Base-by-base conservation (phyloP, 2,888 invertebrate species). In the Papilio protenor region DNA sequence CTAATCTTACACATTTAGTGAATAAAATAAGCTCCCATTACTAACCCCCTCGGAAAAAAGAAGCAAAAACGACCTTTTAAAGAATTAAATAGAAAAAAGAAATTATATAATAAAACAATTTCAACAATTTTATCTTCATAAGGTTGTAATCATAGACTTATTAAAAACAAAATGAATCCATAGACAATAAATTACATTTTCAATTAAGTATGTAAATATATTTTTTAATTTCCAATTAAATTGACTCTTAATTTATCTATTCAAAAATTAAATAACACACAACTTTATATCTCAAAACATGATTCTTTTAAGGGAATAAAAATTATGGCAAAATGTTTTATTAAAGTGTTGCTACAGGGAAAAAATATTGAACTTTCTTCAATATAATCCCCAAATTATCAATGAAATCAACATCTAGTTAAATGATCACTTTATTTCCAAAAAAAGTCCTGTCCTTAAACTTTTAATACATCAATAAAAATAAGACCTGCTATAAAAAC, bases 1-100 rank as follows among this genome's bases (percentile, higher is more conserved):
- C 64, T 27, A 27, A 64, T 27, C 64, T 64, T 33, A 64, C 33
- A 64, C 57, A 21, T 64, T 64, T 64, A 33, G 18, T 66, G 40
- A 66, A 33, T 66, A 66, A 66, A 66, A 59, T 64, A 64, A 64
- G 27, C 64, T 59, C 12, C 21, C 45, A 70, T 27, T 21, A 71
- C 47, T 5, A n/a, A 55, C n/a, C n/a, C n/a, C 55, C 18, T 55
- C 8, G 2, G 1, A n/a, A n/a, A 49, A 55, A 55, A 10, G n/a
- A n/a, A n/a, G n/a, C 55, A 21, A n/a, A n/a, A 55, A 55, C 27
- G n/a, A n/a, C 10, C n/a, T 55, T 21, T 10, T n/a, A 49, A 49
- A 49, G 49, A 49, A 49, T 14, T 49, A 14, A 49, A 14, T 49
- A 14, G 16, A 49, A 49, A 49, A 14, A 49, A 33, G 5, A 40